Percentiles rank a stretch among this genome's conserved stretches.
Conservation (phyloP, 2,797 vertebrate species). For the Halcyon badia region DNA sequence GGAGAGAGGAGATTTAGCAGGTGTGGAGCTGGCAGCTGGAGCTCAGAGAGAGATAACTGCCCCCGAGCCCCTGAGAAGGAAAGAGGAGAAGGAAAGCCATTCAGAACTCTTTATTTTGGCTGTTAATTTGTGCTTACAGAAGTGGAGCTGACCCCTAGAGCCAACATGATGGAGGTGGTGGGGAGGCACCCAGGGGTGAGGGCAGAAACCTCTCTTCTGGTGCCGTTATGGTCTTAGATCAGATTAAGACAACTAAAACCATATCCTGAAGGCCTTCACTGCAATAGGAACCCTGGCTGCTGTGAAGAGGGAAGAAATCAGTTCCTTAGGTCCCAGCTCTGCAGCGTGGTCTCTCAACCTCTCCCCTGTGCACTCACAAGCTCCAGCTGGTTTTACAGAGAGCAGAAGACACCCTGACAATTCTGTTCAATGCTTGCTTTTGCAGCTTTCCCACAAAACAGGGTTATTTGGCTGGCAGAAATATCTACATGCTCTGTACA, state of each 20-base stretch:
- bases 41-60: rapidly evolving
- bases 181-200: neutral
- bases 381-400: neutral
- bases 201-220: neutral
- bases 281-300: neutral
- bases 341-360: rapidly evolving
- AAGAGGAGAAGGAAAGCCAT: neutral
- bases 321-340: neutral
- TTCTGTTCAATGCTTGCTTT: neutral
- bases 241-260: neutral
- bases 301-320: neutral
- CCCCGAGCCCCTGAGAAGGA: neutral
- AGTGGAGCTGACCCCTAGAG: rapidly evolving
- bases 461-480: neutral
- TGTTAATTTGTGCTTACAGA: neutral
- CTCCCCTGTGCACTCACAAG: neutral
- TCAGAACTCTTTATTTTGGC: neutral
- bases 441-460: neutral
- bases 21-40: neutral
- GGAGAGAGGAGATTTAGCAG: neutral
- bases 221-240: neutral
- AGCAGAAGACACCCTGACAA: neutral
- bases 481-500: neutral
- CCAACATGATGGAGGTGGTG: neutral
- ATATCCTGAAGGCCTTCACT: neutral